Evolutionary conservation across 1,140 invertebrate species (phyloP).

Genomic region (Pogonognathellus flavescens): DNA sequence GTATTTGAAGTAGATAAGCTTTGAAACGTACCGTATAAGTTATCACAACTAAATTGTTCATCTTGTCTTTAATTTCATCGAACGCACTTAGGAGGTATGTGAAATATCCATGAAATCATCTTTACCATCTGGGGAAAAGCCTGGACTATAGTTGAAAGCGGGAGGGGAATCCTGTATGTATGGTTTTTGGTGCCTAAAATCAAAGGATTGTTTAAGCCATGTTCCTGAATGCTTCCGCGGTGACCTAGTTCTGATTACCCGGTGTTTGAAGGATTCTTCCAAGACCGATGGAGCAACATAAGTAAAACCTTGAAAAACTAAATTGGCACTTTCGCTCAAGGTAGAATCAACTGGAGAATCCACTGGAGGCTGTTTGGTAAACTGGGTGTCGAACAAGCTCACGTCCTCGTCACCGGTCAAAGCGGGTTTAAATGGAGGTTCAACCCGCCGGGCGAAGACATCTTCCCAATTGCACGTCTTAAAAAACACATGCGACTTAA

Average conservation of each 20-base stretch:
- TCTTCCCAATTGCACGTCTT: slow-evolving; percentile 95
- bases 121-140: slow-evolving; percentile 14
- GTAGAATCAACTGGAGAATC: slow-evolving; percentile 97
- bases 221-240: slow-evolving; percentile 74
- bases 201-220: slow-evolving; percentile 26
- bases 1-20: too few species aligned
- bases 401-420: slow-evolving; percentile 95
- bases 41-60: too few species aligned
- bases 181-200: slow-evolving; percentile 25
- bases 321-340: slow-evolving; percentile 95
- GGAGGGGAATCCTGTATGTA: slow-evolving; percentile 12
- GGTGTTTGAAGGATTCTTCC: slow-evolving; percentile 87
- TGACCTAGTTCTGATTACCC: slow-evolving; percentile 80
- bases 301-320: slow-evolving; percentile 98
- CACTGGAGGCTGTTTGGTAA: slow-evolving; percentile 96
- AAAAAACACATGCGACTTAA: slow-evolving; percentile 92
- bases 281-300: slow-evolving; percentile 97
- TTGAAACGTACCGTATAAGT: too few species aligned
- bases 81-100: background rate
- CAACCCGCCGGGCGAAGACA: slow-evolving; percentile 84
- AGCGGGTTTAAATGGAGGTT: slow-evolving; percentile 93
- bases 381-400: slow-evolving; percentile 98
- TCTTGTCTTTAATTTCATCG: too few species aligned
- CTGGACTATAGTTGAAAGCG: slow-evolving; percentile 25
- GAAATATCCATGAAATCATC: slow-evolving; percentile 65